phyloP scores from a whole-genome alignment of 1,140 invertebrate genomes.

The Drosophila varians region DNA sequence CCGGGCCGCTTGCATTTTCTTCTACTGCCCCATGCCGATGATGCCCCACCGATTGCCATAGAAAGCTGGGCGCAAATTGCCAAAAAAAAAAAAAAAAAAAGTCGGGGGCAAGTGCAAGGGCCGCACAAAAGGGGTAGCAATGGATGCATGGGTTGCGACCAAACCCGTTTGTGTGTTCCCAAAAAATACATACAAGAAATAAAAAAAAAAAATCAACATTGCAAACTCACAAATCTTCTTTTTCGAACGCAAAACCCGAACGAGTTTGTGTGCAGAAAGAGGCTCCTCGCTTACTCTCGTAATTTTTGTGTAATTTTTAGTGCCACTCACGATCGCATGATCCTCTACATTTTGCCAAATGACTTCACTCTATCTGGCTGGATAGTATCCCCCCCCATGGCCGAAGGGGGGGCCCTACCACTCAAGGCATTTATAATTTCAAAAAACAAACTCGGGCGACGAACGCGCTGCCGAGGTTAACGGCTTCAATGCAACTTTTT shows the following conservation, averaged over 20 bases:
- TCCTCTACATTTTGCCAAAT: conserved; percentile 67
- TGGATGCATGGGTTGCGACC: neutral
- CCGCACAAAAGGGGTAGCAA: neutral
- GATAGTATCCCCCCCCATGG: too few species aligned
- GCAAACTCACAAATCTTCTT: conserved; percentile 71
- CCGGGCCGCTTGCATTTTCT: neutral
- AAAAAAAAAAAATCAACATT: conserved; percentile 17
- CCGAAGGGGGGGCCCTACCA: neutral
- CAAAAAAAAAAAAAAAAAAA: conserved; percentile 22
- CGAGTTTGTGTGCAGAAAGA: conserved; percentile 39
- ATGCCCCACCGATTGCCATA: conserved; percentile 62
- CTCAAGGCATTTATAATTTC: conserved; percentile 63
- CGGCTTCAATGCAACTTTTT: conserved; percentile 83
- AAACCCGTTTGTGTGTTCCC: conserved; percentile 68
- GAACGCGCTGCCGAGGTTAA: conserved; percentile 81
- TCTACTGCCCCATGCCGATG: conserved; percentile 6
- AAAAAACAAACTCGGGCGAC: conserved; percentile 78
- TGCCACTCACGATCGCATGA: conserved; percentile 35
- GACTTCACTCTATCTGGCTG: conserved; percentile 73
- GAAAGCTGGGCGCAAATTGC: conserved; percentile 65
- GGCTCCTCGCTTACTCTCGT: conserved; percentile 32
- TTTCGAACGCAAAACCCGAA: conserved; percentile 19
- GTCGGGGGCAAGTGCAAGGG: neutral
- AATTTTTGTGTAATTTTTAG: conserved; percentile 74
- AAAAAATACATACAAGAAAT: too few species aligned